Evolutionary conservation across 2,888 invertebrate genomes (phyloP).

Genomic region (Stenchaetothrips biformis): DNA sequence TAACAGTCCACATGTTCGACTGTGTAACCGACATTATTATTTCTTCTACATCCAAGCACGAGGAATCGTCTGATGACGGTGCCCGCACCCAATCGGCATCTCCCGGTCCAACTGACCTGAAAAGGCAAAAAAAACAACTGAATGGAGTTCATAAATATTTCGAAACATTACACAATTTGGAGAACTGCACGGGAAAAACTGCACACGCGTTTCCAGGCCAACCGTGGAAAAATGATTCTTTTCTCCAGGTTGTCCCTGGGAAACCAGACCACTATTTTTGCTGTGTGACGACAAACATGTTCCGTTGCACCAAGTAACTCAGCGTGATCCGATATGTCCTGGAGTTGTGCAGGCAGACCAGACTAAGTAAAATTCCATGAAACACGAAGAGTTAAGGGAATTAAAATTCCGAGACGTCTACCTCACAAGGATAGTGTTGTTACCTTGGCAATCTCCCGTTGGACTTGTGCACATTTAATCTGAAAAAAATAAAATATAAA

Average conservation of each 20-base stretch:
- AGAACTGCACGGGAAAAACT: not conserved
- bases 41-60: not conserved
- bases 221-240: not conserved
- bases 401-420: too few species aligned
- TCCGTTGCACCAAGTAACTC: not conserved
- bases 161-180: not conserved
- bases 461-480: too few species aligned
- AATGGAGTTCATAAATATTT: not conserved
- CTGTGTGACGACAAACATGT: not conserved
- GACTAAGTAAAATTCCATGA: too few species aligned
- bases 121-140: not conserved
- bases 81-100: not conserved
- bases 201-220: not conserved
- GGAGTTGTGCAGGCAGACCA: too few species aligned
- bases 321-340: too few species aligned
- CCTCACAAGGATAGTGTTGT: too few species aligned
- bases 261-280: too few species aligned
- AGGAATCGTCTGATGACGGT: not conserved
- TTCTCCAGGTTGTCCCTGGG: not conserved
- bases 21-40: not conserved
- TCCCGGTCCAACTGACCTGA: not conserved
- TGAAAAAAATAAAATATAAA: too few species aligned
- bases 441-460: too few species aligned
- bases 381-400: too few species aligned
- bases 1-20: slow-evolving; percentile 44